Evolutionary conservation across 2,797 vertebrate species (phyloP), one percentile per base, ranked within the genome.

Genomic region (Danio choprae): DNA sequence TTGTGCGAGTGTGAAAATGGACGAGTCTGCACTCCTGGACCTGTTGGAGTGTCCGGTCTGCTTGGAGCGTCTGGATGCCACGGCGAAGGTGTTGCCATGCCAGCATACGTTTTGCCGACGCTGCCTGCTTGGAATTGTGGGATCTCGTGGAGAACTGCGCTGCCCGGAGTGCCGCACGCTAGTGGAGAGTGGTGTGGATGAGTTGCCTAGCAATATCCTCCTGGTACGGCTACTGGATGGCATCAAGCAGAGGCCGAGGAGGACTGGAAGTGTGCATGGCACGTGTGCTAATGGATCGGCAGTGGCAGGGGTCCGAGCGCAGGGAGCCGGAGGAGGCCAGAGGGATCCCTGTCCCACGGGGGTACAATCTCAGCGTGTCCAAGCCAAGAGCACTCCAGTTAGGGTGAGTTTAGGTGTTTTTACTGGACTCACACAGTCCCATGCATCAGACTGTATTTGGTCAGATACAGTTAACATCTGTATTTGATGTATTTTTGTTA

Each of bases 81-180:
- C 97, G 0, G 98, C 98, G 0, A 99, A 99, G 89, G 98, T 99
- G 73, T 92, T 99, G 80, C 97, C 98, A 46, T 99, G 98, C 91
- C 98, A 99, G 79, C 98, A 99, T 90, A 99, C 98, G 0, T 99
- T 99, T 87, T 99, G 98, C 88, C 96, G 98, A 12, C 93, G 98
- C 7, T 99, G 98, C 85, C 93, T 99, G 83, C 94, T 97, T 84
- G 95, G 98, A 74, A 99, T 99, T 15, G 91, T 99, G 15, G 96
- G 95, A 71, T 99, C 98, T 4, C 94, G 98, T 0, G 97, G 95
- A 0, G 98, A 99, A 89, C 93, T 99, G 84, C 94, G 98, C 20
- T 99, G 98, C 88, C 98, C 98, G 0, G 98, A 99, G 91, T 99
- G 98, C 89, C 93, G 98, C 85, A 98, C 97, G 22, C 89, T 99